A percentile compares a stretch with the other conserved stretches of the same genome.
These are phyloP conservation scores for Ptychochromis oligacanthus DNA, from an alignment of 2,113 vertebrate genomes.

Conservation along the genomic window DNA sequence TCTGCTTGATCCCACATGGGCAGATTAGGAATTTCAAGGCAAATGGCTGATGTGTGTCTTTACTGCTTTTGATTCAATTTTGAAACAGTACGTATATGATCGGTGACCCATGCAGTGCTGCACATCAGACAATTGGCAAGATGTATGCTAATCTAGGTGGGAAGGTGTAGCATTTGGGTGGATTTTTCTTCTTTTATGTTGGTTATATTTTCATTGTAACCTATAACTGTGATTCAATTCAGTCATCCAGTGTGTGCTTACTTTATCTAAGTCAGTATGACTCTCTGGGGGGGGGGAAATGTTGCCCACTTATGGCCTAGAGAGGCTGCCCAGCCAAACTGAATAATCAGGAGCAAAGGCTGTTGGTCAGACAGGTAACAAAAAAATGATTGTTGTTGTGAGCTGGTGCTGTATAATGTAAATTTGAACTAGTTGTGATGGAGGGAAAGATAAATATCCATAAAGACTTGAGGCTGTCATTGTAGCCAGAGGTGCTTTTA, in stretches of 20 bases:
- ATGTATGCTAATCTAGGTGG: background rate
- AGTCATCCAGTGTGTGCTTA: background rate
- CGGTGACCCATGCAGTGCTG: background rate
- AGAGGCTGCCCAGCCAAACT: no score
- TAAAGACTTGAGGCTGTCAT: background rate
- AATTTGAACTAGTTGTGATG: no score
- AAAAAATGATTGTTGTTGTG: no score
- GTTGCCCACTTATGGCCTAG: background rate
- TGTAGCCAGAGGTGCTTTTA: background rate
- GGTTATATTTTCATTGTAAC: background rate
- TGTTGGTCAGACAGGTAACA: no score
- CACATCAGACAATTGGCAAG: background rate
- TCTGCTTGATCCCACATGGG: background rate
- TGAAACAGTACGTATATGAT: background rate
- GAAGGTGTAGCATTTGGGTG: background rate
- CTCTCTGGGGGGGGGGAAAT: background rate
- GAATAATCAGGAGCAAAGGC: no score
- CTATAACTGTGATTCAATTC: no score
- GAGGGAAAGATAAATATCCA: background rate
- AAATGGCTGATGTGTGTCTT: background rate
- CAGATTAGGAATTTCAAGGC: background rate
- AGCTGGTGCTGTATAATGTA: no score
- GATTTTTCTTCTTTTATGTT: background rate
- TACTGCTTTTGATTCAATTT: background rate
- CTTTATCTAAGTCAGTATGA: background rate